Evolutionary conservation across 2,113 vertebrate genomes (phyloP), one percentile per base, ranked within the genome.

Genomic region (Lagopus muta): DNA sequence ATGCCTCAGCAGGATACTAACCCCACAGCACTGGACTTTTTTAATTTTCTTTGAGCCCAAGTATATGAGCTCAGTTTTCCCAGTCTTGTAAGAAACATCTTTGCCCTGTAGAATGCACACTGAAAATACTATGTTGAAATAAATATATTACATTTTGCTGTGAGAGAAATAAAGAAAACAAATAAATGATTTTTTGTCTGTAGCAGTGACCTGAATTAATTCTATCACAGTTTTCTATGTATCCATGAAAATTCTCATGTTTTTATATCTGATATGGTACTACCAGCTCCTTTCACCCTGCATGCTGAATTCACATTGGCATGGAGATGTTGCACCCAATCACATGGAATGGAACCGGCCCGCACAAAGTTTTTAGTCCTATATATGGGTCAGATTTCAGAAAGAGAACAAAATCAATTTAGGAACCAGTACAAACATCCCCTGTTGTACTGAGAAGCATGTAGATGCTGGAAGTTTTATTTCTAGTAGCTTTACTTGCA

Each of bases 41-140:
- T 65, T 43, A 88, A 74, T 96, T 91, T 96, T 94, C 67, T 86
- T 24, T 81, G 64, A 94, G 77, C 32, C 69, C 62, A 65, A 88
- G 40, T 85, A 61, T 80, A 83, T 77, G 30, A 90, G 54, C 79
- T 93, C 82, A 86, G 27, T 42, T 88, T 81, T 86, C 38, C 32
- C 36, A 89, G 64, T 15, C 74, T 65, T 61, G 66, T 36, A 90
- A 92, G 84, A 80, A 72, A 32, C 72, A 93, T 90, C 70, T 94
- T 71, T 90, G 79, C 52, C 52, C 72, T 58, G 28, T 70, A 86
- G 83, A 72, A 28, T 76, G 27, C n/a, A 58, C 0, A 2, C 75
- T 75, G 67, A 90, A 81, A 58, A 19, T 45, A 38, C 47, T 32
- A 7, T 66, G 24, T 40, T 78, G 85, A 80, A 82, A 77, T 27